These are phyloP conservation scores for Coluber constrictor DNA, from an alignment of 2,797 vertebrate genomes.

Conservation along the genomic window DNA sequence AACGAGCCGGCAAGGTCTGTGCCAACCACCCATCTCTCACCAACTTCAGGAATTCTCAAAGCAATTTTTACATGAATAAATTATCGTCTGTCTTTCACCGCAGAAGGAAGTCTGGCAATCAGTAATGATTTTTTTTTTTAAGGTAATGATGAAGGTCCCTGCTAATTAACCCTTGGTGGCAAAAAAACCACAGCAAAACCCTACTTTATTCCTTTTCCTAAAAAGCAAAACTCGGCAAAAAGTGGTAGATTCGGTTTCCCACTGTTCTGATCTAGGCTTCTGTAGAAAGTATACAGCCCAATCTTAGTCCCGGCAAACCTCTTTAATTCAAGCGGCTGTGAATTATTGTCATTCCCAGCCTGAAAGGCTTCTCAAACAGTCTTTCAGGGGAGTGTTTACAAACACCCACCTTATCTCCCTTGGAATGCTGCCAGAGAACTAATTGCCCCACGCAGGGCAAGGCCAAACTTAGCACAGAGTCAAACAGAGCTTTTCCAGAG, in stretches of 20 bases:
- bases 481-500: too few relatives aligned
- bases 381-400: too few relatives aligned
- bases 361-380: too few relatives aligned
- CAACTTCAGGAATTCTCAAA: slow-evolving; percentile 45
- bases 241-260: background rate
- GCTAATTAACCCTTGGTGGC: slow-evolving; percentile 45
- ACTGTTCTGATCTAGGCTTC: too few relatives aligned
- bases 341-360: too few relatives aligned
- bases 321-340: too few relatives aligned
- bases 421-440: too few relatives aligned
- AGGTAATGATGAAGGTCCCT: slow-evolving; percentile 1
- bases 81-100: slow-evolving; percentile 41
- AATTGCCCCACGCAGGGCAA: too few relatives aligned
- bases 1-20: slow-evolving; percentile 14
- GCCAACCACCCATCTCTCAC: slow-evolving; percentile 27
- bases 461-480: too few relatives aligned
- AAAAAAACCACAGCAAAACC: background rate
- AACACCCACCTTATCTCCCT: too few relatives aligned
- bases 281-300: too few relatives aligned
- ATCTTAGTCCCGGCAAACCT: too few relatives aligned
- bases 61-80: slow-evolving; percentile 43
- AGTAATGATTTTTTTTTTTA: slow-evolving; percentile 39
- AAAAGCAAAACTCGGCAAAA: background rate
- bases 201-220: background rate
- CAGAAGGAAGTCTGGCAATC: slow-evolving; percentile 16